These are phyloP conservation scores for Prochilodus magdalenae DNA, from an alignment of 2,113 vertebrate species.

Conservation along the genomic window DNA sequence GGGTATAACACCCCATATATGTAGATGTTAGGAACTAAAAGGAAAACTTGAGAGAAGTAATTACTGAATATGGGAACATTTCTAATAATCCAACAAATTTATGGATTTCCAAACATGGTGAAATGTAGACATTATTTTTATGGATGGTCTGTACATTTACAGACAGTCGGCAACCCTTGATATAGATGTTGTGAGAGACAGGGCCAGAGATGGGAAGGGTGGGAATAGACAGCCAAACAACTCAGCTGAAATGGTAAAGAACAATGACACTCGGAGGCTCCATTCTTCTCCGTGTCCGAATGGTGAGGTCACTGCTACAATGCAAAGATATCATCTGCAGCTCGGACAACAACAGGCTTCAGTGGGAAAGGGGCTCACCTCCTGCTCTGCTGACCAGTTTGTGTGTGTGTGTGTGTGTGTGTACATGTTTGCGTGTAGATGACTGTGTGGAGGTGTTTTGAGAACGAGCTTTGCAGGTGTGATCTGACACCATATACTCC, in stretches of 20 bases:
- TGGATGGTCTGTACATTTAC: background rate
- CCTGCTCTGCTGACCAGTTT: background rate
- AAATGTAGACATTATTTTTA: constrained; percentile 15
- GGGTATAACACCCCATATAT: too few species aligned
- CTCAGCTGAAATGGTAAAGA: constrained; percentile 19
- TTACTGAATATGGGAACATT: too few species aligned
- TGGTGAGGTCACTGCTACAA: constrained; percentile 25
- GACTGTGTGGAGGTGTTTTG: background rate
- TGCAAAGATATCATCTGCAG: constrained; percentile 45
- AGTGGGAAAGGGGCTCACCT: constrained; percentile 11
- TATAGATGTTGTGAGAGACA: background rate
- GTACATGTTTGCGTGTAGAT: background rate
- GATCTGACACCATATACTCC: background rate
- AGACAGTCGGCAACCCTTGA: background rate
- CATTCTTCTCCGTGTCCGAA: constrained; percentile 32
- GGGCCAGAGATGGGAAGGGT: background rate
- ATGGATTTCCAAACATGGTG: background rate
- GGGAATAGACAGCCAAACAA: constrained; percentile 38
- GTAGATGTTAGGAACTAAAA: too few species aligned
- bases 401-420: constrained; percentile 6
- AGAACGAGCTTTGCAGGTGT: background rate
- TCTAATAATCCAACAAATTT: too few species aligned
- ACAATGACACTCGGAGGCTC: constrained; percentile 35
- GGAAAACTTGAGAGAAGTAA: too few species aligned
- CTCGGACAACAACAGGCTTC: constrained; percentile 25